Conservation (phyloP, 2,113 vertebrate species). For the Psilopsiagon aymara region DNA sequence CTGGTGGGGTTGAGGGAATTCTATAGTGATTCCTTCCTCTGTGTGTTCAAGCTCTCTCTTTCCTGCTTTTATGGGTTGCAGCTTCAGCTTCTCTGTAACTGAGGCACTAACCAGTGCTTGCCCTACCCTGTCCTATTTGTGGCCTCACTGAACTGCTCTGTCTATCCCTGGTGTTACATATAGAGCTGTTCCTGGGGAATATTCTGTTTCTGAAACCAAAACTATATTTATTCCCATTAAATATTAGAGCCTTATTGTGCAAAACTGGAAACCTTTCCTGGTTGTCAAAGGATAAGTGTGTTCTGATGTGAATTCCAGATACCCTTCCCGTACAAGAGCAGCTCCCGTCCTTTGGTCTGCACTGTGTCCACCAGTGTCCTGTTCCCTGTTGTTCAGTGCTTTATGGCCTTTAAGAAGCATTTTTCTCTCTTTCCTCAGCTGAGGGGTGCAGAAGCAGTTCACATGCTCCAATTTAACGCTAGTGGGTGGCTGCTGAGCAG, state of each 20-base stretch:
- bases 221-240: neutral
- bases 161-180: neutral
- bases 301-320: neutral
- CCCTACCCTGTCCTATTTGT: neutral
- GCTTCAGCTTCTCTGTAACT: neutral
- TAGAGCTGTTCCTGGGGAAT: neutral
- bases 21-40: neutral
- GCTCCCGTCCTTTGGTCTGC: fast-evolving
- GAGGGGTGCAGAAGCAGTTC: neutral
- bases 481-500: neutral
- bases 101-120: neutral
- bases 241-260: neutral
- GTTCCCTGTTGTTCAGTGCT: neutral
- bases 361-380: neutral
- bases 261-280: neutral
- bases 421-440: neutral
- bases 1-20: neutral
- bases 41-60: neutral
- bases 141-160: neutral
- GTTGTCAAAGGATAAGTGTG: neutral
- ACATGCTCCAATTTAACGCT: neutral
- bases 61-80: neutral
- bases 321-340: neutral
- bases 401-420: neutral
- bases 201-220: neutral